These are phyloP conservation scores for Brotula barbata DNA, from an alignment of 2,797 vertebrate species.

Conservation along the genomic window DNA sequence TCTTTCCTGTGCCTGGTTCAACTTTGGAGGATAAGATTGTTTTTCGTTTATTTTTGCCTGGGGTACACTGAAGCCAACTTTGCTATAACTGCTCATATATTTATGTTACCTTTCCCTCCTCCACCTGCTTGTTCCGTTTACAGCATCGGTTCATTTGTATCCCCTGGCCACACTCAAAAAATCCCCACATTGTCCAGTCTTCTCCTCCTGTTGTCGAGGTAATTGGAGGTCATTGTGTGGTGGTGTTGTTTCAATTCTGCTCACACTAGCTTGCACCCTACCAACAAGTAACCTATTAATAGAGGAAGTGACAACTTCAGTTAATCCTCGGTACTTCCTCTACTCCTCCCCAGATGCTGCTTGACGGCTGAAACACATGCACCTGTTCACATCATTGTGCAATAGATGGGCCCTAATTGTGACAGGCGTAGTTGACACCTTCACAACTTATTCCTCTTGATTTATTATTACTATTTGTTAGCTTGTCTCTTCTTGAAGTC, in stretches of 20 bases:
- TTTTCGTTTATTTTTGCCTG: no score
- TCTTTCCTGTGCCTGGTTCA: no score
- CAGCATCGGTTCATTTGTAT: no score
- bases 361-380: background rate
- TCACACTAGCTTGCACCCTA: constrained; percentile 13
- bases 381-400: background rate
- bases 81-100: no score
- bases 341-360: background rate
- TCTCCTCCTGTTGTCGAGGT: constrained; percentile 33
- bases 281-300: constrained; percentile 38
- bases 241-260: constrained; percentile 38
- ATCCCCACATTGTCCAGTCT: constrained; percentile 37
- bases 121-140: no score
- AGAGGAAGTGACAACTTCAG: constrained; percentile 38
- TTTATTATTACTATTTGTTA: background rate
- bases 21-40: no score
- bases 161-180: constrained; percentile 34
- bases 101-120: no score
- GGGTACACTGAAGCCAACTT: no score
- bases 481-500: background rate
- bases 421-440: background rate
- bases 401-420: background rate
- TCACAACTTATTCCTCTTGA: background rate
- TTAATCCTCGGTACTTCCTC: constrained; percentile 21
- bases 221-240: constrained; percentile 44